Conservation (phyloP, 2,113 vertebrate species). For the Orthochromis malagaraziensis region DNA sequence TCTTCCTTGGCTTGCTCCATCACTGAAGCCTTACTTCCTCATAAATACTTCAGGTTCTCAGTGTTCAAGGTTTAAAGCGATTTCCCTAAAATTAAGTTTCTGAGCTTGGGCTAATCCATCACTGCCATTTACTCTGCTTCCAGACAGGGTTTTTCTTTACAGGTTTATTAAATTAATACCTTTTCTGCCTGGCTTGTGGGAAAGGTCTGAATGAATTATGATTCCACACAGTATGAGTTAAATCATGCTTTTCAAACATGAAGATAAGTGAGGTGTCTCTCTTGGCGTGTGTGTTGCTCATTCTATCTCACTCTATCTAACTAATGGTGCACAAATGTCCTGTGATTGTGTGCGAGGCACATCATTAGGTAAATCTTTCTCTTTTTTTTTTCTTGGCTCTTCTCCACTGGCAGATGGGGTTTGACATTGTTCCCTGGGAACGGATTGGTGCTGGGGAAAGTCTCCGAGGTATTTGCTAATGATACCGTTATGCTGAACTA, state of each 20-base stretch:
- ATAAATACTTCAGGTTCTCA: conserved; percentile 64
- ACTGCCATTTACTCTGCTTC: conserved; percentile 52
- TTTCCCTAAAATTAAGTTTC: conserved; percentile 65
- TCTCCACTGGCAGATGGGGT: conserved; percentile 13
- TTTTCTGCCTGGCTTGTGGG: conserved; percentile 43
- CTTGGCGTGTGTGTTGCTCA: background rate
- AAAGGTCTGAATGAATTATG: conserved; percentile 62
- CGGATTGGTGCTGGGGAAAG: background rate
- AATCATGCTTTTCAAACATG: conserved; percentile 27
- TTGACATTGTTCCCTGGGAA: conserved; percentile 36
- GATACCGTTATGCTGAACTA: conserved; percentile 35
- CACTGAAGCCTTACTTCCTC: conserved; percentile 16
- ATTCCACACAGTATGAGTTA: conserved; percentile 37
- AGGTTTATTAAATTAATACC: conserved; percentile 69
- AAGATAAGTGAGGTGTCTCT: conserved; percentile 17
- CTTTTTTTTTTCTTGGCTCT: background rate
- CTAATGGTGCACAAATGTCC: conserved; percentile 35
- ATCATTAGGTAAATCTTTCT: conserved; percentile 34
- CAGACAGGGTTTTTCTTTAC: conserved; percentile 55
- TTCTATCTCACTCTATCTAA: conserved; percentile 6
- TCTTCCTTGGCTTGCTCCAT: background rate
- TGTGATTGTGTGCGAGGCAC: background rate
- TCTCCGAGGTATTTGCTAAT: conserved; percentile 38
- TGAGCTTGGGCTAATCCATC: conserved; percentile 61
- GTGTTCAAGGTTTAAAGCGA: conserved; percentile 56